Evolutionary conservation across 1,140 invertebrate species (phyloP).

Genomic region (Caenorhabditis brenneri): DNA sequence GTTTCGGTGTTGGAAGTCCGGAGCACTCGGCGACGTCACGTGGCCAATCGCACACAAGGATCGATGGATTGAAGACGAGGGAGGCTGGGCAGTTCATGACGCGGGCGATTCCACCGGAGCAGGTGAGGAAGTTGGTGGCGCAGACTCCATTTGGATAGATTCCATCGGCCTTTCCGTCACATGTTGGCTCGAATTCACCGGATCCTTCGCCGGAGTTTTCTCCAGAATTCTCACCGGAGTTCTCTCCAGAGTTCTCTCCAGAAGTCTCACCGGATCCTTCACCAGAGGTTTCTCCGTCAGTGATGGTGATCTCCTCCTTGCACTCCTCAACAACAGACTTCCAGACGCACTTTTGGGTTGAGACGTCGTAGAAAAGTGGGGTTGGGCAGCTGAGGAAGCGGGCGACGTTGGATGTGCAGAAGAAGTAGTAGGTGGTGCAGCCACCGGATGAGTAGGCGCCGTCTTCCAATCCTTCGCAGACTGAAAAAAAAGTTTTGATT

Average conservation of each 20-base stretch:
- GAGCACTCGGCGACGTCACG: conserved; percentile 8
- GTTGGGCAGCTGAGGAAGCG: conserved; percentile 30
- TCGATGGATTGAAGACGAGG: background rate
- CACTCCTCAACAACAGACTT: conserved; percentile 3
- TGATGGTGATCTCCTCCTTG: background rate
- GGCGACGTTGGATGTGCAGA: background rate
- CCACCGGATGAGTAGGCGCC: conserved; percentile 15
- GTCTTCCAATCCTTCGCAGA: background rate
- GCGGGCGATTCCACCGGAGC: conserved; percentile 20
- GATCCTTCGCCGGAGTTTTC: background rate
- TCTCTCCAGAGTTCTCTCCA: background rate
- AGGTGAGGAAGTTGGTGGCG: conserved; percentile 14
- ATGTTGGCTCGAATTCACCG: background rate
- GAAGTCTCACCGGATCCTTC: background rate
- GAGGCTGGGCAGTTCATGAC: conserved; percentile 24
- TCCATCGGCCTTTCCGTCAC: conserved; percentile 9
- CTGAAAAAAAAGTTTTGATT: background rate
- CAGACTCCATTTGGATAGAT: conserved; percentile 22
- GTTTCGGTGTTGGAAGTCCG: background rate
- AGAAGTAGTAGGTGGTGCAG: conserved; percentile 32
- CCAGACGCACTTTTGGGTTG: conserved; percentile 8
- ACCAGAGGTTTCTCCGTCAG: background rate
- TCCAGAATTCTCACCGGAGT: background rate
- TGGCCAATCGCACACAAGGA: conserved; percentile 19
- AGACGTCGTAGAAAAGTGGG: conserved; percentile 4